phyloP scores from a whole-genome alignment of 2,113 vertebrate genomes.

The Rhadina sibilatrix region DNA sequence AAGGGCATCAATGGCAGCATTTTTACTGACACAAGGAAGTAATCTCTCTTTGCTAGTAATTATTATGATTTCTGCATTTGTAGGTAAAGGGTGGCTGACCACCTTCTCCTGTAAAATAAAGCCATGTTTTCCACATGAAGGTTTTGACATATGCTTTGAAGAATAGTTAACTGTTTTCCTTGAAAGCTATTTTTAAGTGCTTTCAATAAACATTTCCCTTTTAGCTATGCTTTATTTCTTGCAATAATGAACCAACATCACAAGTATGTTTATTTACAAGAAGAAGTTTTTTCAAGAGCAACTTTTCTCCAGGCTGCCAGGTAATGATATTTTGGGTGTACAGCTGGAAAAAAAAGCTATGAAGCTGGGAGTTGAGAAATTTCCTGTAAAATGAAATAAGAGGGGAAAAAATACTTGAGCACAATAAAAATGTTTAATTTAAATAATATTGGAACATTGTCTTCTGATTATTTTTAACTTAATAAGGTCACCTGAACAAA shows the following conservation, averaged over 20 bases:
- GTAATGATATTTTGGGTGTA: neutral
- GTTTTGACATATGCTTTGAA: neutral
- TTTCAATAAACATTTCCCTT: neutral
- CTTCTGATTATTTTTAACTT: neutral
- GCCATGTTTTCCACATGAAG: neutral
- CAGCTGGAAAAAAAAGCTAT: neutral
- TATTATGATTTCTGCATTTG: neutral
- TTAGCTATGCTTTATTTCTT: neutral
- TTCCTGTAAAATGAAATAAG: neutral
- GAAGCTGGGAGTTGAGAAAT: neutral
- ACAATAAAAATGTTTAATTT: neutral
- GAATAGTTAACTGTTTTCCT: neutral
- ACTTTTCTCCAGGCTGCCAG: neutral
- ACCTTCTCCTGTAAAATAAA: neutral
- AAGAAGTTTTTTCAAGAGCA: neutral
- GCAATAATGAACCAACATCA: neutral
- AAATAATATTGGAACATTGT: neutral
- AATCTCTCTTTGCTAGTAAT: neutral
- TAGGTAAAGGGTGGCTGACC: neutral
- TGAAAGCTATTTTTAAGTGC: neutral
- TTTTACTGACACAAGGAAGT: neutral
- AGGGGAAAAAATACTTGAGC: fast-evolving
- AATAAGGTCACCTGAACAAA: neutral
- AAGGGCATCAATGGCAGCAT: neutral
- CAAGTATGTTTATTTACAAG: neutral